phyloP scores from a whole-genome alignment of 1,140 invertebrate species.

The Drosophila leontia region DNA sequence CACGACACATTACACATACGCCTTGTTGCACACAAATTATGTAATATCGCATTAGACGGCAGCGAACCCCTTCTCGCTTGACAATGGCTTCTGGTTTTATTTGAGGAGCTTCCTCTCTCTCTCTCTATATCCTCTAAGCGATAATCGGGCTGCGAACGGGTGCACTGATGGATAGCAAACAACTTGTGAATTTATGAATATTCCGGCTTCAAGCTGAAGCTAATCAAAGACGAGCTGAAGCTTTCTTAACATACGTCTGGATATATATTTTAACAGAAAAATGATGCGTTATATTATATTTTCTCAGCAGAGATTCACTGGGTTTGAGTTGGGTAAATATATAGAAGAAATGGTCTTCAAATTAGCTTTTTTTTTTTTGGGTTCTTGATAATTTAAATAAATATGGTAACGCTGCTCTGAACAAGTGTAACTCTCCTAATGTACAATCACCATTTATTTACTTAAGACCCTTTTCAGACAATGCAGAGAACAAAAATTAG shows the following conservation, averaged over 20 bases:
- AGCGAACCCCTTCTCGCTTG: not conserved
- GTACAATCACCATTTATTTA: slow-evolving; percentile 9
- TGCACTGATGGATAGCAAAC: slow-evolving; percentile 14
- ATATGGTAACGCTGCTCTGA: not conserved
- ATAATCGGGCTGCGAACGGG: slow-evolving; percentile 25
- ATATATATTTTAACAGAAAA: slow-evolving; percentile 31
- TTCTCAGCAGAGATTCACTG: slow-evolving; percentile 6
- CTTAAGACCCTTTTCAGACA: slow-evolving; percentile 7
- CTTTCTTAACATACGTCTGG: slow-evolving; percentile 22
- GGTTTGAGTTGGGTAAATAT: not conserved
- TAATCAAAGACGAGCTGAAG: slow-evolving; percentile 7
- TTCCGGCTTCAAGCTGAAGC: not conserved
- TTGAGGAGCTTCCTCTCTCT: slow-evolving; percentile 36
- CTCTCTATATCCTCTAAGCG: slow-evolving; percentile 7
- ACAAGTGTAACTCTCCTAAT: slow-evolving; percentile 9
- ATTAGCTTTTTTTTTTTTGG: not conserved
- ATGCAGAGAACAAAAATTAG: not conserved
- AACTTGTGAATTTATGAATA: slow-evolving; percentile 11
- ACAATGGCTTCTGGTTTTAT: slow-evolving; percentile 29
- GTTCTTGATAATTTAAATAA: slow-evolving; percentile 13
- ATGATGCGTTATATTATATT: not conserved
- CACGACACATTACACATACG: slow-evolving; percentile 75
- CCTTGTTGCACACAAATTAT: slow-evolving; percentile 77
- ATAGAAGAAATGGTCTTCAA: not conserved
- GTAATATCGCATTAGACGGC: slow-evolving; percentile 70